Base-by-base conservation (phyloP, 2,888 invertebrate genomes). In the Drosophila sordidapex region DNA sequence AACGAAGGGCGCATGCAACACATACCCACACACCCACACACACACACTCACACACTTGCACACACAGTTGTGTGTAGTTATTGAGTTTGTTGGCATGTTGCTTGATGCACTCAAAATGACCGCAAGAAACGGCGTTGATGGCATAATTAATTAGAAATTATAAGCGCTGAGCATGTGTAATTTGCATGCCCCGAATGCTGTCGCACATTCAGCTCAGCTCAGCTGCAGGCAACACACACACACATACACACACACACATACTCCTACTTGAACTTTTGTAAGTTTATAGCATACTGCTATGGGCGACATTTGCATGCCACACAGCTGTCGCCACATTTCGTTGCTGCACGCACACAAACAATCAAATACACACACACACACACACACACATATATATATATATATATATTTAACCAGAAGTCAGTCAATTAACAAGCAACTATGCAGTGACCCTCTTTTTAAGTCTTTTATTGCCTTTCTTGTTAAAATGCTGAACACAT, bases 81-180 rank as follows among this genome's bases (percentile, higher is more conserved):
- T 68, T 53, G 58, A 36, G 38, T 49, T 53, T 63, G 58, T 74
- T 67, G 62, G 64, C 52, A 52, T 61, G 60, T 72, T 53, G 27
- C 13, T 36, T 21, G 21, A 49, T n/a, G 40, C 53, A 31, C 46
- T 62, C 57, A 57, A 68, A 76, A 68, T 81, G 82, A 79, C 82
- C 79, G 57, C 87, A 82, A 63, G 74, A 64, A 76, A 72, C 74
- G 69, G 74, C 84, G 78, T 77, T 89, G 82, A 75, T 83, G 74
- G 92, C 91, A 91, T 91, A 91, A 91, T 91, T 91, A 92, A 92
- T 91, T 87, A 80, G 84, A 88, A 90, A 91, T 90, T 90, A 91
- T 86, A 88, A 81, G 82, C 79, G 78, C 75, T 71, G 72, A 74
- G 80, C 79, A 78, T 79, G 71, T 81, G 78, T 80, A 84, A 91